Conservation (phyloP, 2,113 vertebrate species). For the Phyllostomus discolor region DNA sequence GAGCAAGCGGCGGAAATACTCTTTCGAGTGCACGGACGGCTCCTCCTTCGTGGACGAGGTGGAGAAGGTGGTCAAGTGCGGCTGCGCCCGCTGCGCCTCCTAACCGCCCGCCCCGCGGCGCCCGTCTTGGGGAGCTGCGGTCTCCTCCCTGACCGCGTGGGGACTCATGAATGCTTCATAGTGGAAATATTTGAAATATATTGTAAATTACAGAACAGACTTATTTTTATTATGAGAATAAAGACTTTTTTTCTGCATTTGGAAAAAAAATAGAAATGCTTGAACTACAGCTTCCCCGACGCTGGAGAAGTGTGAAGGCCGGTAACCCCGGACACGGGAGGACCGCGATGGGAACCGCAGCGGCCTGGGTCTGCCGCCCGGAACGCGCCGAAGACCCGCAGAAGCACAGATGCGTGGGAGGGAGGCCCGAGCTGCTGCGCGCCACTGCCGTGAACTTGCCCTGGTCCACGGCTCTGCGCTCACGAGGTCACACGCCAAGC, state of each 20-base stretch:
- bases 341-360: conserved; percentile 58
- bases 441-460: not conserved
- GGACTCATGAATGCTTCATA: conserved; percentile 94
- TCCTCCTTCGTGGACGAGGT: conserved; percentile 98
- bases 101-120: conserved; percentile 77
- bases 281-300: conserved; percentile 79
- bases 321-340: conserved; percentile 59
- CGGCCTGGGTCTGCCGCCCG: conserved; percentile 65
- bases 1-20: conserved; percentile 98
- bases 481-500: conserved; percentile 49
- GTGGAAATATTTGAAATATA: conserved; percentile 98
- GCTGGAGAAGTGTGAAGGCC: conserved; percentile 76
- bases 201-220: conserved; percentile 99
- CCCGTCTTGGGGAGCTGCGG: conserved; percentile 70
- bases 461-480: conserved; percentile 45
- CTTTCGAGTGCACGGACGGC: conserved; percentile 97
- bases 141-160: conserved; percentile 85
- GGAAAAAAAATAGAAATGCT: conserved; percentile 77
- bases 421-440: not conserved
- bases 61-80: conserved; percentile 97
- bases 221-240: conserved; percentile 99
- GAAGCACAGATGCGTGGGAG: conserved; percentile 52
- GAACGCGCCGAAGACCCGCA: conserved; percentile 70
- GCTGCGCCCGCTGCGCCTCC: conserved; percentile 92
- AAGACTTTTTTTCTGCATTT: conserved; percentile 88